These are phyloP conservation scores for Pachydiplax longipennis DNA, from an alignment of 2,888 invertebrate genomes.

Conservation along the genomic window DNA sequence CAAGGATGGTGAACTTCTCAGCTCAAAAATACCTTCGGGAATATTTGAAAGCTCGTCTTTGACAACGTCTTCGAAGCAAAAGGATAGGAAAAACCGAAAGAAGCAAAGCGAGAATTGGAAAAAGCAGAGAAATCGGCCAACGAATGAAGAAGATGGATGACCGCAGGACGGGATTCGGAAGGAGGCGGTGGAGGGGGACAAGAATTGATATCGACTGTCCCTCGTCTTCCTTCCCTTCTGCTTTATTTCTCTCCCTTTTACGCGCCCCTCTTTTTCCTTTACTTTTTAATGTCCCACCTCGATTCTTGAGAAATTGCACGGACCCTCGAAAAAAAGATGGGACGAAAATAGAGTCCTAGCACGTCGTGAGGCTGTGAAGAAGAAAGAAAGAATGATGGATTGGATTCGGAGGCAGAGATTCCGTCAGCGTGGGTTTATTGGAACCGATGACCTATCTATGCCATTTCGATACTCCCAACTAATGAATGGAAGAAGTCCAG, in stretches of 20 bases:
- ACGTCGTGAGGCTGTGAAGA: not conserved
- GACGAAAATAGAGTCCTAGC: not conserved
- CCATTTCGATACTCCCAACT: not conserved
- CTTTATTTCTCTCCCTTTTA: not conserved
- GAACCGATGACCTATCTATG: not conserved
- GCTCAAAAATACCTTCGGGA: no score
- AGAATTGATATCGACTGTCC: not conserved
- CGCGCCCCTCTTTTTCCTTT: not conserved
- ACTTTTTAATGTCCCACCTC: not conserved
- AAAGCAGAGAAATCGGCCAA: not conserved
- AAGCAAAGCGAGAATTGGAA: not conserved
- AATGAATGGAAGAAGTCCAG: not conserved
- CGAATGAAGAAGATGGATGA: not conserved
- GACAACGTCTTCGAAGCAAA: no score
- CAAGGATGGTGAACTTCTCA: no score
- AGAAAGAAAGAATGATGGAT: not conserved
- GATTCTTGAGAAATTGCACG: not conserved
- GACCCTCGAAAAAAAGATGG: not conserved
- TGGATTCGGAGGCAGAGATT: not conserved
- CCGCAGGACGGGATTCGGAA: not conserved
- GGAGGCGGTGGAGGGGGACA: not conserved
- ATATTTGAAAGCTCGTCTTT: no score
- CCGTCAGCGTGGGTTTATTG: not conserved
- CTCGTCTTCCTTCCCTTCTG: not conserved
- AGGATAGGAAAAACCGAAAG: not conserved